A percentile compares a stretch with the other conserved stretches of the same genome.
Conservation (phyloP, 2,797 vertebrate genomes). For the Catharus ustulatus region DNA sequence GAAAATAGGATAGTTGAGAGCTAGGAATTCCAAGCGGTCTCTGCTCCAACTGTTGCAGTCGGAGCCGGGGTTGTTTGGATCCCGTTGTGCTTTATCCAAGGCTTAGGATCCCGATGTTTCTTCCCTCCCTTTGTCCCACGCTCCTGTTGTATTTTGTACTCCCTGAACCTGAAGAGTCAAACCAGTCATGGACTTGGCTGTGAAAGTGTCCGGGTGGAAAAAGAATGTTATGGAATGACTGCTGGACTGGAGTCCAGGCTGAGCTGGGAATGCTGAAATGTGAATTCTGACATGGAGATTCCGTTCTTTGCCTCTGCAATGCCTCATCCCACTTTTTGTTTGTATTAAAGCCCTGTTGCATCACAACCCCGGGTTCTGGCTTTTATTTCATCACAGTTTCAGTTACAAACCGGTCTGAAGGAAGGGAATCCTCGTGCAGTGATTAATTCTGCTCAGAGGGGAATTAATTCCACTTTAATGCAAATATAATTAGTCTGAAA, state of each 20-base stretch:
- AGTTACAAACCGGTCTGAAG: background rate
- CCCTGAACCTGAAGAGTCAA: background rate
- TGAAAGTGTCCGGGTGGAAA: background rate
- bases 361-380: background rate
- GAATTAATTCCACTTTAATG: background rate
- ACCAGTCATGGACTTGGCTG: background rate
- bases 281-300: background rate
- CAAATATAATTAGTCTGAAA: background rate
- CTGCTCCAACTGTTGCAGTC: background rate
- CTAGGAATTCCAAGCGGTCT: background rate
- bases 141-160: background rate
- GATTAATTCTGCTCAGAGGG: background rate
- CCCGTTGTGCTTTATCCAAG: background rate
- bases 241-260: background rate
- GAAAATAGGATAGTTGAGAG: background rate
- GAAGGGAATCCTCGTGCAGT: background rate
- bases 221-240: rapidly evolving
- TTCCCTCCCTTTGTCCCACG: background rate
- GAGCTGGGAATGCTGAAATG: background rate
- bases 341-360: constrained; percentile 57
- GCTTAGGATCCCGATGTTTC: background rate
- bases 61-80: background rate
- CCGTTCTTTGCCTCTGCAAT: background rate
- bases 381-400: background rate
- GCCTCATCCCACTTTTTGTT: background rate